Conservation (phyloP, 2,888 invertebrate species). For the Phragmatobia fuliginosa region DNA sequence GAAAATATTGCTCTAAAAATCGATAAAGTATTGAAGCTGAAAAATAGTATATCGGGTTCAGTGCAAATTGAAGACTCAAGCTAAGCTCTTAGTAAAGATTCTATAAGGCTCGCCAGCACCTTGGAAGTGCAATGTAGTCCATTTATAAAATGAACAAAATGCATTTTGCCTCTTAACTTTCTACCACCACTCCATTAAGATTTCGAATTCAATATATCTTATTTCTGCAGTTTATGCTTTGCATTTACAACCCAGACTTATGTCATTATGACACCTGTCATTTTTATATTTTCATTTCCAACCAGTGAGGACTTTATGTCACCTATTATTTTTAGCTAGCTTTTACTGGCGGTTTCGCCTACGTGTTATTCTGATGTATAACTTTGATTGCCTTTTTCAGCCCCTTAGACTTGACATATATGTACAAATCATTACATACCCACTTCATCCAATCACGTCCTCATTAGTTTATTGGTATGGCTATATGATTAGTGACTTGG, state of each 20-base stretch:
- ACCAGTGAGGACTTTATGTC: background rate
- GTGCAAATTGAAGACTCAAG: background rate
- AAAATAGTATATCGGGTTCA: slow-evolving; percentile 13
- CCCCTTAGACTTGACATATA: background rate
- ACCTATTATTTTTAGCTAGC: background rate
- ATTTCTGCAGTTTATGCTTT: background rate
- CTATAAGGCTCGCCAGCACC: background rate
- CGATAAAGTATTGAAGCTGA: too few relatives aligned
- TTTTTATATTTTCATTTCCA: background rate
- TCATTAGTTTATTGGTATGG: background rate
- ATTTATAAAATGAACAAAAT: slow-evolving; percentile 3
- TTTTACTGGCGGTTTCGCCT: too few relatives aligned
- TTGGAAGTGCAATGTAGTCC: background rate
- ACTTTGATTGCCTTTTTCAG: too few relatives aligned
- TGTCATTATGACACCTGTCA: background rate
- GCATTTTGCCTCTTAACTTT: slow-evolving; percentile 8
- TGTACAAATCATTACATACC: background rate
- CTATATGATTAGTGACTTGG: background rate
- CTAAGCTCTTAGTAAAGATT: background rate
- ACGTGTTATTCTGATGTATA: too few relatives aligned
- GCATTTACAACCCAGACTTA: background rate
- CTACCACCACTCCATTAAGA: background rate
- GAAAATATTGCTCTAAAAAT: too few relatives aligned
- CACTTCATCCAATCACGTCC: background rate
- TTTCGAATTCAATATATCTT: slow-evolving; percentile 1